Evolutionary conservation across 2,797 vertebrate species (phyloP).

Genomic region (Amblyraja radiata): DNA sequence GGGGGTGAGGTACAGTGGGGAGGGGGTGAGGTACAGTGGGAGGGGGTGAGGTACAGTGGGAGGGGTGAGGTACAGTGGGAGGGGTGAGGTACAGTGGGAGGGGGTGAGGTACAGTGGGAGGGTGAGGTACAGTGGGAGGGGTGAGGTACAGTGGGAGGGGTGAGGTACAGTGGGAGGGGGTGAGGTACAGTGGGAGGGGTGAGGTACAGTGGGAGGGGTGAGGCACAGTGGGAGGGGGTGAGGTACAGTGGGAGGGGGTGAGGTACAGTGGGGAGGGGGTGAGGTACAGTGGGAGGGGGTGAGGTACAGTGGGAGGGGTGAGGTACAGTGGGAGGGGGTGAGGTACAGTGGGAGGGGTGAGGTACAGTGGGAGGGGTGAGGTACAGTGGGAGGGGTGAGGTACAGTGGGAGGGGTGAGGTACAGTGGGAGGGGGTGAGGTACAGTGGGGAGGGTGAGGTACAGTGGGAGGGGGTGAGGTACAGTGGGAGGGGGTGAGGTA

Average conservation of each 20-base stretch:
- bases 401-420: neutral
- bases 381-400: neutral
- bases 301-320: neutral
- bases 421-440: neutral
- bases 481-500: neutral
- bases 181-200: neutral
- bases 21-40: neutral
- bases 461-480: neutral
- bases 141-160: neutral
- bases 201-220: neutral
- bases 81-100: neutral
- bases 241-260: neutral
- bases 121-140: neutral
- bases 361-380: too few relatives aligned
- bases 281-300: neutral
- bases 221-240: neutral
- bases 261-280: slow-evolving; percentile 16
- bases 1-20: neutral
- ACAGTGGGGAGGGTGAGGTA: neutral
- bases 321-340: neutral
- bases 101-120: neutral
- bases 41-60: neutral
- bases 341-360: neutral
- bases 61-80: neutral
- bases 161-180: neutral